Conservation (phyloP, 2,797 vertebrate species). For the Phoebastria nigripes region DNA sequence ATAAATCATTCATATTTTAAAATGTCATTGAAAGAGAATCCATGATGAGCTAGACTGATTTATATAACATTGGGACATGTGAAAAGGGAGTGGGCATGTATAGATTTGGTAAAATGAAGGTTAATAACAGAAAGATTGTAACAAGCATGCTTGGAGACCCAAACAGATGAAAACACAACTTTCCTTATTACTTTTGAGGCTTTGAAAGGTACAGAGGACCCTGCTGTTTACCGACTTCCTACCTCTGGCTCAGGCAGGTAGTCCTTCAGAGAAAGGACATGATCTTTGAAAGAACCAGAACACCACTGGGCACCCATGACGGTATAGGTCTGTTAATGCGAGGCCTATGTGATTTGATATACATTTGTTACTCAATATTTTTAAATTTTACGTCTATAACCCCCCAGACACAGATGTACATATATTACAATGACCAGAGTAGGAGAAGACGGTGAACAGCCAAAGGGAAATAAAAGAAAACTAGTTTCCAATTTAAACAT, state of each 20-base stretch:
- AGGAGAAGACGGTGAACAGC: not conserved
- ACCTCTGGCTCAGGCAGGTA: not conserved
- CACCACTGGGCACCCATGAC: accelerated
- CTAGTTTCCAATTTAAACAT: not conserved
- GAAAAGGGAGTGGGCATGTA: not conserved
- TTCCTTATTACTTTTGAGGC: not conserved
- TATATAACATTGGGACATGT: not conserved
- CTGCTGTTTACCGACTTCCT: not conserved
- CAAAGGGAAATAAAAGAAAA: not conserved
- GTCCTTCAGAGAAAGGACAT: not conserved
- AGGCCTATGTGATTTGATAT: not conserved
- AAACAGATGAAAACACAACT: not conserved
- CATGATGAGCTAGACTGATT: not conserved
- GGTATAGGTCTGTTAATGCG: not conserved
- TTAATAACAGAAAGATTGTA: not conserved
- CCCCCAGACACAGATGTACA: not conserved
- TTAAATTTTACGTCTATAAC: not conserved
- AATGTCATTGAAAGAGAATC: not conserved
- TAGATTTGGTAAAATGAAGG: not conserved
- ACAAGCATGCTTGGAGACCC: not conserved
- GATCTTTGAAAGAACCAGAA: not conserved
- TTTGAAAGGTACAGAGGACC: not conserved
- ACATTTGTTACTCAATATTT: not conserved
- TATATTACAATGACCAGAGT: not conserved
- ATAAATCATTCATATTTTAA: not conserved